Percentiles rank a stretch among this genome's conserved stretches.
These are phyloP conservation scores for Phyllotis vaccarum DNA, from an alignment of 2,797 vertebrate genomes.

Conservation along the genomic window DNA sequence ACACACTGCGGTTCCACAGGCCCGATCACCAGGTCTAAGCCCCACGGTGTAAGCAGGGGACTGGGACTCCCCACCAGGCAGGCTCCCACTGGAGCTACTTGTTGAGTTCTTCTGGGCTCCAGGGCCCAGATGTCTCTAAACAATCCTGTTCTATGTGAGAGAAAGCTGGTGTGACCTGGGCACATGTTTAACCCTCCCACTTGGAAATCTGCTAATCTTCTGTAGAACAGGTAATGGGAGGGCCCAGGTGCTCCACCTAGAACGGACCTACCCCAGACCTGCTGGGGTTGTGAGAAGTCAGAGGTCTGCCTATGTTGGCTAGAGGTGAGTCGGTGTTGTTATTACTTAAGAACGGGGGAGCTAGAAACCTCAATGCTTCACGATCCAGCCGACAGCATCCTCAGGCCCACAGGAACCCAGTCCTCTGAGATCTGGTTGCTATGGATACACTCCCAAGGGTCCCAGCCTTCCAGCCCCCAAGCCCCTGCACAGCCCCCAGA, in stretches of 20 bases:
- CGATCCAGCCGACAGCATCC: constrained; percentile 70
- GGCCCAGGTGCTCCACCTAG: background rate
- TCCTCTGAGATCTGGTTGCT: constrained; percentile 80
- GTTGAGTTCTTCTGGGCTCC: background rate
- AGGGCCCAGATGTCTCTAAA: background rate
- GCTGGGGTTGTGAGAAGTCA: background rate
- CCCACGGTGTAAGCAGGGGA: accelerated
- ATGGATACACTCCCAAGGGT: constrained; percentile 80
- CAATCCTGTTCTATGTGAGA: background rate
- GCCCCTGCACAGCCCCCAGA: constrained; percentile 72
- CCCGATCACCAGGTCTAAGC: accelerated
- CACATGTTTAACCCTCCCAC: background rate
- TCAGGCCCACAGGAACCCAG: constrained; percentile 75
- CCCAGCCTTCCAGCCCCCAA: constrained; percentile 80
- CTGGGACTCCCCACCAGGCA: accelerated
- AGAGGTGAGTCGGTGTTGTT: background rate
- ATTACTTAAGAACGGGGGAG: constrained; percentile 46
- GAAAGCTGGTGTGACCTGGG: background rate
- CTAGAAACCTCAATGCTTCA: constrained; percentile 60
- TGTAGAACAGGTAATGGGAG: background rate
- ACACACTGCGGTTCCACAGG: background rate
- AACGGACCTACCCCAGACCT: background rate
- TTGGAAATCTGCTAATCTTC: background rate
- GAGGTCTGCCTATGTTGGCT: background rate
- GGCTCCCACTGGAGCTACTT: background rate